Evolutionary conservation across 2,888 invertebrate species (phyloP), one percentile per base, ranked within the genome.

Genomic region (Hirtodrosophila confusa): DNA sequence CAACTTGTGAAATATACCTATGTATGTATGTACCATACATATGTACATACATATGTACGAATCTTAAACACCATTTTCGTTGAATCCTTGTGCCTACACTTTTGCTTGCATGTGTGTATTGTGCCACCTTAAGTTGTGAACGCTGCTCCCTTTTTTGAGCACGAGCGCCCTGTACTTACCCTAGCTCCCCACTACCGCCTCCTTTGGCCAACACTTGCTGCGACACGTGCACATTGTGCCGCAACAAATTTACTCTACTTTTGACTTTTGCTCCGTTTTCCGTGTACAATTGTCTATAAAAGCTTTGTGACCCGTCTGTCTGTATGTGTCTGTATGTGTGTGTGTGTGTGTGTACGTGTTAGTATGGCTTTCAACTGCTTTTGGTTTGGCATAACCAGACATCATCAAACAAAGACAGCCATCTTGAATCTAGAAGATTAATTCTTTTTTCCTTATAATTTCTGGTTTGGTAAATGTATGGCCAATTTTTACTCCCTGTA

Each of bases 181-280:
- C 10, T 44, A 7, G 7, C 9, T 8, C 17, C 10, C 9, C 31
- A 23, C n/a, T 8, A 29, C 29, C 48, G 36, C 36, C 54, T 56
- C 40, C 69, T 60, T 74, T 41, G 40, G 35, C 55, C 58, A 56
- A 45, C 49, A 71, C 44, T 75, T 70, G 61, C 67, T 69, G 72
- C 75, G 84, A 82, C 80, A 80, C 82, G 85, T 80, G 80, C 80
- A 75, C 78, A 84, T 80, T 84, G 71, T 80, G 80, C 82, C 75
- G 80, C 78, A 71, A 71, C 80, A 85, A 84, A 85, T 80, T 75
- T 67, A 85, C 75, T 85, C 71, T 67, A 78, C 65, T 84, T 80
- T 73, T 73, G 67, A 80, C 73, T 83, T 69, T 58, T 58, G 64
- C 61, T 72, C n/a, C 55, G 31, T 37, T 64, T 56, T 44, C 24